Evolutionary conservation across 2,113 vertebrate species (phyloP), one percentile per base, ranked within the genome.

Genomic region (Carettochelys insculpta): DNA sequence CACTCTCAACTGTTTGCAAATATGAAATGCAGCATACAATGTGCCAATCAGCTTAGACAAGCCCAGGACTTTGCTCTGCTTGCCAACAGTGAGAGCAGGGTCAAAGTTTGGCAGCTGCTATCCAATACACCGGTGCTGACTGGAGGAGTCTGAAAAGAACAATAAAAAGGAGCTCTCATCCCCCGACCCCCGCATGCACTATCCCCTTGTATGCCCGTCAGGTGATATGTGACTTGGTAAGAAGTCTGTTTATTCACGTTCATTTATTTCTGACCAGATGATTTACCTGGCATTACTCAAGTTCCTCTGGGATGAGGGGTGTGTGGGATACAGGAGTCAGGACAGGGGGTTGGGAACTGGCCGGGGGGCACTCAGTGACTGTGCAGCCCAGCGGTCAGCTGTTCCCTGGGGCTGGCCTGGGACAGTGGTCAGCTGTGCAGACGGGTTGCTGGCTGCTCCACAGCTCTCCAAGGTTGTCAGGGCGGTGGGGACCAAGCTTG

Each of bases 181-280:
- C 27, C 31, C 41, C 11, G n/a, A n/a, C n/a, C n/a, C 38, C 43
- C 11, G 43, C 4, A 13, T 25, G 38, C 25, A 45, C 24, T 27
- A 43, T 13, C 9, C 80, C 5, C 29, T 83, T 71, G 65, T 25
- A 51, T 27, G 3, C 52, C 16, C 17, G 54, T 61, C 20, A 52
- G 71, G 47, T 56, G 45, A 65, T 11, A n/a, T 78, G 48, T 48
- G 51, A 81, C 0, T 86, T 75, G 41, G 11, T 45, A 75, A 22
- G 22, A 24, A 25, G 4, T 11, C 29, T 19, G 41, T 68, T 81
- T 3, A 25, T 61, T 75, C 11, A 4, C 14, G 16, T 78, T 81
- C 56, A 56, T 17, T 90, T 86, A 56, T 0, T 0, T 38, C 61
- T 3, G 20, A n/a, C n/a, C n/a, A n/a, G n/a, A n/a, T n/a, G n/a